Conservation (phyloP, 1,140 invertebrate species). For the Andrena cerasifolii region DNA sequence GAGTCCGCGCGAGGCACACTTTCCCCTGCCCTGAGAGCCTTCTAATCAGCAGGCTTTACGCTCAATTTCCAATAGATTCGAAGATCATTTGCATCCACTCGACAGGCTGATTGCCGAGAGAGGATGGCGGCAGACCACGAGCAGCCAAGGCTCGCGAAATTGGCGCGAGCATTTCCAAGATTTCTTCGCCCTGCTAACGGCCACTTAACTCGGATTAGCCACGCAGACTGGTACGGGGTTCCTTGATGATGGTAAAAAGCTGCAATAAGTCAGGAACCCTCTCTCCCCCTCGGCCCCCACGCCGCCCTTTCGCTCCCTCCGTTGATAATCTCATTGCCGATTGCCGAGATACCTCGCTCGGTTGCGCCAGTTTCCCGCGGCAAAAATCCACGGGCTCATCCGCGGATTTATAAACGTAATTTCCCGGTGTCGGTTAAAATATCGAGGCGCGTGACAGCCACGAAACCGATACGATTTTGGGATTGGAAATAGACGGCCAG, state of each 20-base stretch:
- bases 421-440: conserved; percentile 19
- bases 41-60: neutral
- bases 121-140: neutral
- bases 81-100: conserved; percentile 6
- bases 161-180: conserved; percentile 47
- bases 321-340: conserved; percentile 48
- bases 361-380: neutral
- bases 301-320: neutral
- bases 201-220: conserved; percentile 69
- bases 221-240: conserved; percentile 43
- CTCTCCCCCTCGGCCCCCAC: neutral
- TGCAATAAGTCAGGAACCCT: conserved; percentile 44
- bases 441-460: neutral
- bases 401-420: conserved; percentile 36
- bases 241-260: conserved; percentile 49
- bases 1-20: neutral
- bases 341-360: conserved; percentile 21
- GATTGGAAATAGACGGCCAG: neutral
- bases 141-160: neutral
- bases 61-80: neutral
- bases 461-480: conserved; percentile 18
- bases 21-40: neutral
- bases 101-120: too few relatives aligned
- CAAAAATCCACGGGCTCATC: too few relatives aligned
- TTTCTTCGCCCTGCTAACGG: conserved; percentile 54